Conservation (phyloP, 2,888 invertebrate genomes). For the Odontomyia ornata region DNA sequence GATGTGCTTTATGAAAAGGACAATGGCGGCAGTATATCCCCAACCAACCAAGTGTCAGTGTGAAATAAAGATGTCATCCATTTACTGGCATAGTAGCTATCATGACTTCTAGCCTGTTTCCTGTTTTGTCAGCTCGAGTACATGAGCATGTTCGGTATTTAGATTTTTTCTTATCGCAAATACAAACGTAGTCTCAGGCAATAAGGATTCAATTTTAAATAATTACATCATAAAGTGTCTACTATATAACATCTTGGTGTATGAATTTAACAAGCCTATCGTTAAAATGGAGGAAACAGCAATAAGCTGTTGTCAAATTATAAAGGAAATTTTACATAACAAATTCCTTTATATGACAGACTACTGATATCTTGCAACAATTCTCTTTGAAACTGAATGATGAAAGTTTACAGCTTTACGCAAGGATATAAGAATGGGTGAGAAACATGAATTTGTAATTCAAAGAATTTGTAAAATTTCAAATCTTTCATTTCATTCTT, state of each 20-base stretch:
- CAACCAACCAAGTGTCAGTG: constrained; percentile 15
- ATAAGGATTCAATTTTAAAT: not conserved
- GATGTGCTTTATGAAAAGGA: no score
- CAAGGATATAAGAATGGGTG: constrained; percentile 7
- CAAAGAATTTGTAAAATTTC: constrained; percentile 35
- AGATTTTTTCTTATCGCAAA: not conserved
- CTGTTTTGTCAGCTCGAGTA: constrained; percentile 32
- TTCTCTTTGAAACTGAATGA: not conserved
- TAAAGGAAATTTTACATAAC: no score
- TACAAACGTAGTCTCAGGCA: not conserved
- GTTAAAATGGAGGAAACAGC: no score
- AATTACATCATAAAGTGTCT: no score
- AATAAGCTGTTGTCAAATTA: no score
- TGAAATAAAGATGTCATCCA: constrained; percentile 42
- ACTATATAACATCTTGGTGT: not conserved
- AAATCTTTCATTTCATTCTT: constrained; percentile 20
- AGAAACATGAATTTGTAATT: constrained; percentile 36
- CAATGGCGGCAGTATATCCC: no score
- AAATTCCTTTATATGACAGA: no score
- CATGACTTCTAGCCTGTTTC: constrained; percentile 13
- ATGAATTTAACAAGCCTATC: not conserved
- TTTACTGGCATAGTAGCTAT: constrained; percentile 12
- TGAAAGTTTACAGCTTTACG: not conserved
- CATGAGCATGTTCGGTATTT: not conserved
- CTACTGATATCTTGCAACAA: no score